Conservation (phyloP, 2,797 vertebrate genomes). For the Anas capensis region DNA sequence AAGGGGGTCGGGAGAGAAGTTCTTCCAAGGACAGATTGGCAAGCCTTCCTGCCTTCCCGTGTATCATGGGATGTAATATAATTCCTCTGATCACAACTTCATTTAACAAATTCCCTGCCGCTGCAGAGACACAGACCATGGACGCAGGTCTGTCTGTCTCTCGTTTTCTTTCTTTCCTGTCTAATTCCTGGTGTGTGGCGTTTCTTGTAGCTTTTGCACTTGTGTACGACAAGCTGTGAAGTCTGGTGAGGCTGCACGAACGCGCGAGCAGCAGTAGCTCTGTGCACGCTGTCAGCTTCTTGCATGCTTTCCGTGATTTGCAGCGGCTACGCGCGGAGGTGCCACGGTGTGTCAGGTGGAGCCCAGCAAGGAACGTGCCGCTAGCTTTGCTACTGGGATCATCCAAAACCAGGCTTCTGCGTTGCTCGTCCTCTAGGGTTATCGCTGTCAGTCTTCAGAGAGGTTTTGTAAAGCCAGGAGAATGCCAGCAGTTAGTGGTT, state of each 20-base stretch:
- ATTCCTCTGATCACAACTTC: conserved; percentile 58
- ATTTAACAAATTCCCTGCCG: conserved; percentile 52
- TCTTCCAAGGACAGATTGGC: conserved; percentile 57
- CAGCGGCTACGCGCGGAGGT: background rate
- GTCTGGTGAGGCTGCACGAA: background rate
- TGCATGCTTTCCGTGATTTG: background rate
- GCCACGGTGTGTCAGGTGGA: background rate
- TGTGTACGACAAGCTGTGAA: background rate
- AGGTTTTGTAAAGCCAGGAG: conserved; percentile 36
- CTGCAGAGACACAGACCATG: background rate
- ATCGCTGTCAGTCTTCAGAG: conserved; percentile 22
- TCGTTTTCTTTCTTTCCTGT: background rate
- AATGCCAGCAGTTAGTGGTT: conserved; percentile 34
- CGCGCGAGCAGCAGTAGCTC: background rate
- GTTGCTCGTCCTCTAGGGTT: conserved; percentile 21
- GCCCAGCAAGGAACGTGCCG: background rate
- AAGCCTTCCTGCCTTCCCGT: conserved; percentile 48
- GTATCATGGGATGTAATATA: conserved; percentile 68
- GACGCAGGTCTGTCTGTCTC: conserved; percentile 3
- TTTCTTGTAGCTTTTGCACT: background rate
- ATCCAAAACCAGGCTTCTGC: background rate
- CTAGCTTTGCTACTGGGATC: background rate
- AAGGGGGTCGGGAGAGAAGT: background rate
- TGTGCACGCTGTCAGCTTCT: background rate
- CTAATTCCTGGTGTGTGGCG: background rate